Conservation (phyloP, 1,140 invertebrate genomes). For the Drosophila murphyi region DNA sequence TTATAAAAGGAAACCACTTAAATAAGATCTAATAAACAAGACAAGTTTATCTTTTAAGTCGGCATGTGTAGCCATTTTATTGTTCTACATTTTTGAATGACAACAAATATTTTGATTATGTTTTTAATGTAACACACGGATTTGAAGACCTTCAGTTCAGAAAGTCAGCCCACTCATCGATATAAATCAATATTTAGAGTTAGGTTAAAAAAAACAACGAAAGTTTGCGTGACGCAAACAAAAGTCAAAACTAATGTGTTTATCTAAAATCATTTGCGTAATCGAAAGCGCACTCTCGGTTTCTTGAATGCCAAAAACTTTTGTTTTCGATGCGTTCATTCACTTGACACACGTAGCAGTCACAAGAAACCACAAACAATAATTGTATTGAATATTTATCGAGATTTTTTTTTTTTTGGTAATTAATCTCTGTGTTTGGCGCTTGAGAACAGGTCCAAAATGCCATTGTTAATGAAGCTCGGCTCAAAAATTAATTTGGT, state of each 20-base stretch:
- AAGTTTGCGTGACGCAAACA: conserved; percentile 42
- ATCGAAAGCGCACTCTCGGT: conserved; percentile 67
- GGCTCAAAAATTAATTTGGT: conserved; percentile 37
- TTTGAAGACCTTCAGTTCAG: conserved; percentile 16
- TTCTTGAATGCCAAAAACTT: conserved; percentile 59
- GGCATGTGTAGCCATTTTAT: conserved; percentile 24
- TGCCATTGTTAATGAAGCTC: conserved; percentile 71
- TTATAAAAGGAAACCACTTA: conserved; percentile 53
- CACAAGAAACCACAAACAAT: neutral
- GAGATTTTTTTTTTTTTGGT: conserved; percentile 36
- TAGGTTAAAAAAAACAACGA: conserved; percentile 17
- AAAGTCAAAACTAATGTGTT: conserved; percentile 52
- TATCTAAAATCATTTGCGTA: conserved; percentile 69
- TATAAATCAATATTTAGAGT: conserved; percentile 31
- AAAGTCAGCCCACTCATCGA: conserved; percentile 11
- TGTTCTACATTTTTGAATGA: neutral
- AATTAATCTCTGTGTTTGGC: conserved; percentile 67
- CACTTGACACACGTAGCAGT: conserved; percentile 34
- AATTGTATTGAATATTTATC: conserved; percentile 62
- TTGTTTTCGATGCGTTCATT: conserved; percentile 79
- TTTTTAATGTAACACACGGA: conserved; percentile 28
- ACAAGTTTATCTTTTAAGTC: conserved; percentile 18
- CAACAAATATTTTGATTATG: conserved; percentile 27
- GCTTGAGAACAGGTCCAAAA: conserved; percentile 67
- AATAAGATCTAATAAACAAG: conserved; percentile 29